Base-by-base conservation (phyloP, 1,140 invertebrate genomes). In the Drosophila leontia region DNA sequence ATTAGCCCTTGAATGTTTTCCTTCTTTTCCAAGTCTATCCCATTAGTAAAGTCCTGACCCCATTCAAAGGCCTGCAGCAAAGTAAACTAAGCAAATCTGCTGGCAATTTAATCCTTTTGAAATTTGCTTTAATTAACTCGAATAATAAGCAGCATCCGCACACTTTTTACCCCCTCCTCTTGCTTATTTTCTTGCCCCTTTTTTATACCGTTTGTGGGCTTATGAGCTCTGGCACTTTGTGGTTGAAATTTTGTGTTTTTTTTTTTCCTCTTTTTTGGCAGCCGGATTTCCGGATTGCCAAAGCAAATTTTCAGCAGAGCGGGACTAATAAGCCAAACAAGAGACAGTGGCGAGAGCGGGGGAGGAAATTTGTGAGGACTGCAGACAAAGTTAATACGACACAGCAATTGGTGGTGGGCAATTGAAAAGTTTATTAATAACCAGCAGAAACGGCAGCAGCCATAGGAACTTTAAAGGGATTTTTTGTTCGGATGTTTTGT, bases 391-490 rank as follows among this genome's bases (percentile, higher is more conserved):
- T 88, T 80, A 84, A 88, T 84, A 80, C 62, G 78, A 84, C 55
- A 71, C 74, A 90, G 85, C 78, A 75, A 81, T 90, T 90, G 69
- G 84, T 64, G 68, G 71, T 64, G 68, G 71, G 77, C 68, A 90
- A 78, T 84, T 81, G 74, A 88, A 88, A 88, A 88, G 84, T 88
- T 88, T 90, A 90, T 88, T 88, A 88, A 88, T 88, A 88, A 88
- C 85, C 68, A 84, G 76, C 65, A 55, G 57, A 41, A 77, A 62
- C 26, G 39, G 44, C 26, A 34, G 12, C 34, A 39, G 56, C 35
- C 37, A 64, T 13, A 34, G 26, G 42, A 60, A 72, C 65, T 84
- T 88, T 42, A 78, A 81, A 67, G 77, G 55, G 50, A 71, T 56
- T 51, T 42, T 62, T 60, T 23, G 4, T 45, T 7, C 23, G 19